Conservation (phyloP, 2,888 invertebrate genomes). For the Portevinia maculata region DNA sequence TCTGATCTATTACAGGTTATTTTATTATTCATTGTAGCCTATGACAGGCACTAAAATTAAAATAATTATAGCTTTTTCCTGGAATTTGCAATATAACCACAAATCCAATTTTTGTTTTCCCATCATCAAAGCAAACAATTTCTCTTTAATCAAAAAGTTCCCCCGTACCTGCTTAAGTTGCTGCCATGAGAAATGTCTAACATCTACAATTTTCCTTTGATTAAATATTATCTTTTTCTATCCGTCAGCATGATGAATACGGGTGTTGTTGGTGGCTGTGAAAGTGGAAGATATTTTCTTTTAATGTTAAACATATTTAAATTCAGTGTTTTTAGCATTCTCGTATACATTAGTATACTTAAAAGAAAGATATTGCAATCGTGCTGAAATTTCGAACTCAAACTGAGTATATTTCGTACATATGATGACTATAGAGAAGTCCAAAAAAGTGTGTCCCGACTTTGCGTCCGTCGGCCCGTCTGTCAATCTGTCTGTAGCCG, state of each 20-base stretch:
- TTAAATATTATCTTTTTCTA: conserved; percentile 38
- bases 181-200: neutral
- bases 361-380: too few relatives aligned
- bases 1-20: too few relatives aligned
- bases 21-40: conserved; percentile 11
- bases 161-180: neutral
- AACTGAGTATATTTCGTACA: too few relatives aligned
- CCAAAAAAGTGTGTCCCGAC: too few relatives aligned
- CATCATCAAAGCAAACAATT: conserved; percentile 51
- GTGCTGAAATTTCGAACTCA: too few relatives aligned
- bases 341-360: too few relatives aligned
- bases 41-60: neutral
- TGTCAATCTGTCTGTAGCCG: too few relatives aligned
- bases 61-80: too few relatives aligned
- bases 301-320: conserved; percentile 28
- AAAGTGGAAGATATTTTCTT: conserved; percentile 7
- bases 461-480: too few relatives aligned
- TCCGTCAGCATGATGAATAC: conserved; percentile 3
- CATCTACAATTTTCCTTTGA: conserved; percentile 31
- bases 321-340: neutral
- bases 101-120: conserved; percentile 4
- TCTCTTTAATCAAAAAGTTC: conserved; percentile 39
- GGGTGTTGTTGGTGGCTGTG: neutral
- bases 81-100: neutral
- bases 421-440: too few relatives aligned